Evolutionary conservation across 2,888 invertebrate species (phyloP).

Genomic region (Pristionchus maxplancki): DNA sequence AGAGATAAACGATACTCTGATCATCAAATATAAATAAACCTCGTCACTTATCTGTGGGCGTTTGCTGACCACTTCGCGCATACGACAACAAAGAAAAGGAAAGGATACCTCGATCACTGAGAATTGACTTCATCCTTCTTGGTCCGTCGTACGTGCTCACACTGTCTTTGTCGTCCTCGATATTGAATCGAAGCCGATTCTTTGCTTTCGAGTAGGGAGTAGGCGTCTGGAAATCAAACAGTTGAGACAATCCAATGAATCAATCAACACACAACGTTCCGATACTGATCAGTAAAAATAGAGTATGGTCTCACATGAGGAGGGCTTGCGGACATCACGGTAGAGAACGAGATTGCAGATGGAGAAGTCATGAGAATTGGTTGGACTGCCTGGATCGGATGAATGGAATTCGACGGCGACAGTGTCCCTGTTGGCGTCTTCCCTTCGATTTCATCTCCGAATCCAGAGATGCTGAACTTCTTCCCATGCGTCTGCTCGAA

Average conservation of each 20-base stretch:
- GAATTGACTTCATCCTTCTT: constrained; percentile 30
- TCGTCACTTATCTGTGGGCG: not conserved
- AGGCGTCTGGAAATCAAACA: not conserved
- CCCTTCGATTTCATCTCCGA: not conserved
- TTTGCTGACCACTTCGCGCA: not conserved
- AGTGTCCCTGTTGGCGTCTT: not conserved
- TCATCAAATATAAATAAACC: no score
- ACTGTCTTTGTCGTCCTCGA: constrained; percentile 28
- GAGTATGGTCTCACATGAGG: not conserved
- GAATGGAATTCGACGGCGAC: not conserved
- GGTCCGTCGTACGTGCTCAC: constrained; percentile 8
- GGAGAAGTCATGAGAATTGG: constrained; percentile 23
- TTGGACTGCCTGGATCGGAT: constrained; percentile 26
- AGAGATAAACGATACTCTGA: not conserved
- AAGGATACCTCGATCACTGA: constrained; percentile 1
- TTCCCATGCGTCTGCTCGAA: not conserved
- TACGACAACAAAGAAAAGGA: not conserved
- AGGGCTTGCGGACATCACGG: not conserved
- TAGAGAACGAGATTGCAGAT: constrained; percentile 3
- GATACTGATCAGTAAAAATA: not conserved
- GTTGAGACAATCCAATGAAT: not conserved
- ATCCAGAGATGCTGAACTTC: constrained; percentile 22
- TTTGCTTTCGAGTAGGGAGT: not conserved
- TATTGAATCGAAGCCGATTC: constrained; percentile 30
- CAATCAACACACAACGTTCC: not conserved